phyloP scores from a whole-genome alignment of 2,888 invertebrate species.

The Trimorus sp. region DNA sequence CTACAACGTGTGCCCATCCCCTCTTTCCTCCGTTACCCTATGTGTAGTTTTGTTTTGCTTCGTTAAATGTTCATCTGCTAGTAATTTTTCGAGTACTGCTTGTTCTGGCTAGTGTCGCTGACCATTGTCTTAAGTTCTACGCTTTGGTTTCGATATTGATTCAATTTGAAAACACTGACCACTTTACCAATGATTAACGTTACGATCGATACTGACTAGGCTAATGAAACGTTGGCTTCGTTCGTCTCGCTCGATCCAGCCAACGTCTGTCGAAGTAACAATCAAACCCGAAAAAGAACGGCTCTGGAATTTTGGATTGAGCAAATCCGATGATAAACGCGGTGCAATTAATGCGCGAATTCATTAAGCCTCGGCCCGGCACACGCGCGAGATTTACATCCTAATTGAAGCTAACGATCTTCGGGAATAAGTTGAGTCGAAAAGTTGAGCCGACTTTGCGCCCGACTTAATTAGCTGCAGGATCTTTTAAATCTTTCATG shows the following conservation, averaged over 20 bases:
- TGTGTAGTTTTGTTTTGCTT: conserved; percentile 23
- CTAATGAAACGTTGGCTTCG: conserved; percentile 23
- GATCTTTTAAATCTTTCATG: conserved; percentile 51
- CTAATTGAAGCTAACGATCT: conserved; percentile 55
- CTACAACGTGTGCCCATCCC: conserved; percentile 66
- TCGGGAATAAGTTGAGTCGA: conserved; percentile 43
- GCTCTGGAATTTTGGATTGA: conserved; percentile 42
- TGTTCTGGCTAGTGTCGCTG: conserved; percentile 46
- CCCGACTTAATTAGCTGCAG: conserved; percentile 42
- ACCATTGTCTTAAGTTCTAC: conserved; percentile 34
- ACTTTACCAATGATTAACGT: conserved; percentile 8
- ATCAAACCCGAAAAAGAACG: conserved; percentile 32
- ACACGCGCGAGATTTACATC: conserved; percentile 45
- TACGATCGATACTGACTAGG: conserved; percentile 20
- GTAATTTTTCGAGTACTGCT: conserved; percentile 15
- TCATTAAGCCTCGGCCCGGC: conserved; percentile 21
- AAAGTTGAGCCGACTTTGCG: conserved; percentile 55
- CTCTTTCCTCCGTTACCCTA: conserved; percentile 22
- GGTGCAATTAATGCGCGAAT: conserved; percentile 30
- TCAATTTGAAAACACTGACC: conserved; percentile 28
- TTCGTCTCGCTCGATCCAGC: not conserved
- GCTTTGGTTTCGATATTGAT: conserved; percentile 27
- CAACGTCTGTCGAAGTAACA: conserved; percentile 11
- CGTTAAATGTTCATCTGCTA: conserved; percentile 16
- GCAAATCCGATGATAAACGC: conserved; percentile 46